Percentiles rank a stretch among this genome's conserved stretches.
Evolutionary conservation across 2,888 invertebrate species (phyloP).

Genomic region (Drosophila macrospina): DNA sequence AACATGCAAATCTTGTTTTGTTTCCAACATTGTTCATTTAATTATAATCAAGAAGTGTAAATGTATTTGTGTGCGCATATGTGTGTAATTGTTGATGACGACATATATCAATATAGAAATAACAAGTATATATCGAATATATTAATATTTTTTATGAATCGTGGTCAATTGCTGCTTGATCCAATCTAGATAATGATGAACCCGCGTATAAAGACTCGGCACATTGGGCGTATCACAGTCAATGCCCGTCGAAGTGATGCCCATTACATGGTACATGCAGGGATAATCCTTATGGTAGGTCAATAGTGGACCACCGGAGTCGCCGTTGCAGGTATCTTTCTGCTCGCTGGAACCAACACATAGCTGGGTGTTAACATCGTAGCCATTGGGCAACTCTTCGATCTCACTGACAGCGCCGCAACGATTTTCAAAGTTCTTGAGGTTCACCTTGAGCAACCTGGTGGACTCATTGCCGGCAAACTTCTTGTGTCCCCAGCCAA

Average conservation of each 20-base stretch:
- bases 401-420: constrained; percentile 52
- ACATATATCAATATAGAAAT: too few species aligned
- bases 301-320: constrained; percentile 81
- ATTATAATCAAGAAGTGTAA: constrained; percentile 11
- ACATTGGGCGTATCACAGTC: constrained; percentile 68
- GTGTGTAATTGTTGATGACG: constrained; percentile 9
- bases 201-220: constrained; percentile 75
- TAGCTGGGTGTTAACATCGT: constrained; percentile 60
- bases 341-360: constrained; percentile 73
- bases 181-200: constrained; percentile 71
- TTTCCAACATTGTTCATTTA: constrained; percentile 21
- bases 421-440: constrained; percentile 83
- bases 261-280: constrained; percentile 77
- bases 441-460: constrained; percentile 86
- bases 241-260: constrained; percentile 72
- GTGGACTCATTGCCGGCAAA: constrained; percentile 78
- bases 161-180: constrained; percentile 59
- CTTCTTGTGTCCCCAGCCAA: constrained; percentile 86
- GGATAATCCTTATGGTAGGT: constrained; percentile 63
- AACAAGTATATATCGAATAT: too few species aligned
- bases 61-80: constrained; percentile 3
- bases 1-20: constrained; percentile 49
- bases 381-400: constrained; percentile 62
- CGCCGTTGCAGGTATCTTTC: constrained; percentile 80
- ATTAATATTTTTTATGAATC: background rate